Evolutionary conservation across 2,888 invertebrate species (phyloP), one percentile per base, ranked within the genome.

Genomic region (Hofmannophila pseudospretella): DNA sequence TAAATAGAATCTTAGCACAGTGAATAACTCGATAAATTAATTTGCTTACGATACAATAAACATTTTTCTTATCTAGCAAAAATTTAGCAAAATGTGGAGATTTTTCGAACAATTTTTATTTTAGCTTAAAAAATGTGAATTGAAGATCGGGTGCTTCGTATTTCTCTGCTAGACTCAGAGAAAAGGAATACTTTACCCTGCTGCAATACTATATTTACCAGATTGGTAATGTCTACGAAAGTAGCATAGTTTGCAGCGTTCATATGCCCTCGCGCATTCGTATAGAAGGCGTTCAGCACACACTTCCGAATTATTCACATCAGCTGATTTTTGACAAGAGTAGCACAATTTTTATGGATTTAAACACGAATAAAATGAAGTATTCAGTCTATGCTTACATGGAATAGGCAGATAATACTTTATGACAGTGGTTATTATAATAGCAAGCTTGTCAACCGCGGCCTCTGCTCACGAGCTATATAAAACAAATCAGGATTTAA

Each of bases 121-220:
- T n/a, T n/a, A n/a, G n/a, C n/a, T n/a, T n/a, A n/a, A n/a, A n/a
- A n/a, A n/a, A n/a, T n/a, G n/a, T n/a, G n/a, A n/a, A n/a, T n/a
- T n/a, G n/a, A n/a, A n/a, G n/a, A n/a, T n/a, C n/a, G 76, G 78
- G 60, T 67, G 82, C 69, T 86, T 84, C 85, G 62, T 67, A 72
- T 84, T 54, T 74, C 85, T 86, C 85, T 86, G 85, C 85, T 84
- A 33, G 35, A 47, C 40, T 63, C 84, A 85, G 85, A 85, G 84
- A 72, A 68, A 80, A 74, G 67, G 81, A 84, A 86, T 67, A 54
- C 73, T 54, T 47, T 54, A 76, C 78, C 67, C 60, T 47, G 51
- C 48, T 51, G 45, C 46, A 10, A 13, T 13, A 19, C 3, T 12
- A 4, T 37, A 44, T 51, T 44, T 61, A 69, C 69, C 58, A n/a